Conservation (phyloP, 2,888 invertebrate genomes). For the Atrina japonica region DNA sequence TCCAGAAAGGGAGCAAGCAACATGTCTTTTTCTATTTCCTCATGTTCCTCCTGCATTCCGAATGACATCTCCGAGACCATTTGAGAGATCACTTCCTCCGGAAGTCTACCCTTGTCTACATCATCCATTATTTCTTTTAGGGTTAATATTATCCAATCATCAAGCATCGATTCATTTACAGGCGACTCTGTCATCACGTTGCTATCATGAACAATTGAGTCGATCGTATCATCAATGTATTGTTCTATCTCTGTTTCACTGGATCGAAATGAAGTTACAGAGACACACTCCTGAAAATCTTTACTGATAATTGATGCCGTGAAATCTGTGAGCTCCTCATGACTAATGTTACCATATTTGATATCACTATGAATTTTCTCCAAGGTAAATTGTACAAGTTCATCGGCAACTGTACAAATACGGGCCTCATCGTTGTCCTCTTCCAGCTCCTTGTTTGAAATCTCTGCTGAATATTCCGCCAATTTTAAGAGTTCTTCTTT, state of each 20-base stretch:
- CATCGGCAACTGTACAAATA: conserved; percentile 46
- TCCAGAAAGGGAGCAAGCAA: conserved; percentile 25
- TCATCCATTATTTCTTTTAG: conserved; percentile 54
- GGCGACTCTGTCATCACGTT: conserved; percentile 39
- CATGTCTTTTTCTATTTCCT: background rate
- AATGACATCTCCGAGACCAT: conserved; percentile 50
- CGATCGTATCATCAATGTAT: conserved; percentile 55
- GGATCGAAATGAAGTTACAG: background rate
- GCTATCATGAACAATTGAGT: conserved; percentile 31
- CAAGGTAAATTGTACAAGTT: conserved; percentile 62
- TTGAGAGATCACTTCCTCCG: conserved; percentile 48
- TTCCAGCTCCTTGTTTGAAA: conserved; percentile 35
- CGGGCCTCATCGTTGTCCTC: conserved; percentile 32
- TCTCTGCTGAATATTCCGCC: conserved; percentile 53
- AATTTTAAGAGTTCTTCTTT: conserved; percentile 58
- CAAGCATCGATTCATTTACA: conserved; percentile 53
- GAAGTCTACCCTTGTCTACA: conserved; percentile 49
- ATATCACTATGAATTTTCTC: conserved; percentile 54
- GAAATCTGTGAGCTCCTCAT: conserved; percentile 57
- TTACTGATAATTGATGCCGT: conserved; percentile 52
- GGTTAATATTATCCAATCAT: conserved; percentile 59
- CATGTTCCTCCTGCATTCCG: conserved; percentile 34
- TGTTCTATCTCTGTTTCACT: conserved; percentile 46
- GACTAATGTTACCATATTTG: conserved; percentile 47
- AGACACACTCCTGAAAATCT: background rate